These are phyloP conservation scores for Nycticorax nycticorax DNA, from an alignment of 2,113 vertebrate species.

Conservation along the genomic window DNA sequence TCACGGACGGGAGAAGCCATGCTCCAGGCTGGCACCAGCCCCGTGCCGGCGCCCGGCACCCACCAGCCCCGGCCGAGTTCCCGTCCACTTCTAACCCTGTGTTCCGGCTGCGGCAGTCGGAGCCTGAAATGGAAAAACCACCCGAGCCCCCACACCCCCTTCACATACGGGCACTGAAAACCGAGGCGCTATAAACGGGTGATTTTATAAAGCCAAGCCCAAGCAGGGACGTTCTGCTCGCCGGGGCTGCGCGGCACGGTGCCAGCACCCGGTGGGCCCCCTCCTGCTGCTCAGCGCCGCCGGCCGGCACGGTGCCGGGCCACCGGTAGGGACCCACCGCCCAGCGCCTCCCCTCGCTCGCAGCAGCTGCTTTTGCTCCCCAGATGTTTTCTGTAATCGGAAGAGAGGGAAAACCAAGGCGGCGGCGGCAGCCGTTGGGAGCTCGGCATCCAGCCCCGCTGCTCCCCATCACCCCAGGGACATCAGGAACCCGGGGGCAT, in stretches of 20 bases:
- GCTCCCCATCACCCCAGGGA: background rate
- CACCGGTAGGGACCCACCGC: rapidly evolving
- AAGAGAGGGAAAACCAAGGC: background rate
- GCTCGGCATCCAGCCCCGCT: background rate
- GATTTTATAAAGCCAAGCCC: background rate
- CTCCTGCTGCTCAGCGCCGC: background rate
- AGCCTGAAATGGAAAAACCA: background rate
- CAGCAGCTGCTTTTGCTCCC: background rate
- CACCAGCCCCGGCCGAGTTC: background rate
- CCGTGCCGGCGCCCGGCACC: background rate
- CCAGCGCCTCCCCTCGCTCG: background rate
- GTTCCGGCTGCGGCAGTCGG: background rate
- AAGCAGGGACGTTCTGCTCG: background rate
- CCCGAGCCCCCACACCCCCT: background rate
- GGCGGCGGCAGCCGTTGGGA: background rate
- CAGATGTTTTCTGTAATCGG: background rate
- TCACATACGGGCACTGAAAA: background rate
- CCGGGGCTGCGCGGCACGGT: rapidly evolving
- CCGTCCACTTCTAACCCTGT: background rate
- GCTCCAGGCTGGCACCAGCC: rapidly evolving
- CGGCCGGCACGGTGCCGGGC: background rate
- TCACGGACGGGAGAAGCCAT: rapidly evolving
- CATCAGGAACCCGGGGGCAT: background rate
- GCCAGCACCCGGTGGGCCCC: rapidly evolving
- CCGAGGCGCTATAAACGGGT: background rate